phyloP scores from a whole-genome alignment of 2,113 vertebrate genomes.

The Aix galericulata region DNA sequence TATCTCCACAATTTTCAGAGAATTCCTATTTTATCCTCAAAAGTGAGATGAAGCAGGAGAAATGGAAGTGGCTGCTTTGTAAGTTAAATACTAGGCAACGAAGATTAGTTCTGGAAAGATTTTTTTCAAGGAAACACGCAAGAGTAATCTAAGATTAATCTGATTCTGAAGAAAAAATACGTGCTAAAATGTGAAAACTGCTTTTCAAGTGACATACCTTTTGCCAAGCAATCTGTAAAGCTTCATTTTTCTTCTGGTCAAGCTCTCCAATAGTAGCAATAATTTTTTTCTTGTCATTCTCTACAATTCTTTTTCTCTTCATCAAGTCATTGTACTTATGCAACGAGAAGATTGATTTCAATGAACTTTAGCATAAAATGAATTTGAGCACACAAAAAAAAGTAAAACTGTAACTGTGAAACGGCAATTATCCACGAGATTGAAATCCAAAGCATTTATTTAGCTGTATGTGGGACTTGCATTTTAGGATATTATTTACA shows the following conservation, averaged over 20 bases:
- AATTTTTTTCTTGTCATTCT: constrained; percentile 94
- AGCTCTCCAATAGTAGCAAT: constrained; percentile 89
- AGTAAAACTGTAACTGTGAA: neutral
- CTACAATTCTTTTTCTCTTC: constrained; percentile 93
- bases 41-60: neutral
- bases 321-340: constrained; percentile 92
- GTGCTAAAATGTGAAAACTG: neutral
- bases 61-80: neutral
- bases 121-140: neutral
- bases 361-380: neutral
- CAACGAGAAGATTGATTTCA: neutral
- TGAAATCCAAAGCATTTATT: neutral
- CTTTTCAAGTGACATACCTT: constrained; percentile 80
- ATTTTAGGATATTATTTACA: neutral
- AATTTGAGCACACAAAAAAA: neutral
- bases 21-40: neutral
- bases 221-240: constrained; percentile 91
- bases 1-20: neutral
- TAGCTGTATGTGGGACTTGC: neutral
- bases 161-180: neutral
- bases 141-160: neutral
- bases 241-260: constrained; percentile 91
- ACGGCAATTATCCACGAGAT: neutral
- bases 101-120: neutral
- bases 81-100: neutral